Evolutionary conservation across 35 echinoderm and acorn worm genomes (phyloP).

Genomic region (Patiria miniata): DNA sequence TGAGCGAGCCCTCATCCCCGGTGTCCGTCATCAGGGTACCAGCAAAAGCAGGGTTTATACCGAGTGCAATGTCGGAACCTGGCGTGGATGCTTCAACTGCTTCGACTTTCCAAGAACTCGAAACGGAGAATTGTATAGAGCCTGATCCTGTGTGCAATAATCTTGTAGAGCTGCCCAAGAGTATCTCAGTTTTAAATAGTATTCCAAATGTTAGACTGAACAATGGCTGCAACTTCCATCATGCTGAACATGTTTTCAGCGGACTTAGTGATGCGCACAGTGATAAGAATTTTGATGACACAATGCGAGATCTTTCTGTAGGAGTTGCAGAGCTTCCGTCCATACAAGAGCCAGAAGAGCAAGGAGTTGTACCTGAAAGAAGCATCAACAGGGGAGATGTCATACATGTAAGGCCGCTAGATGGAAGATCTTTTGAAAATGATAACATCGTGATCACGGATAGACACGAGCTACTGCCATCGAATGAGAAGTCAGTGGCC

Average conservation of each 20-base stretch:
- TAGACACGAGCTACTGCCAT: neutral
- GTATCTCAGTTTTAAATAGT: slow-evolving; percentile 4
- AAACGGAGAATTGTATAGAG: neutral
- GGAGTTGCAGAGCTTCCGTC: slow-evolving; percentile 3
- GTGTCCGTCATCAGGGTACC: neutral
- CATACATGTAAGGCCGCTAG: neutral
- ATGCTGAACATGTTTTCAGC: neutral
- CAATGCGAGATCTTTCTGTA: neutral
- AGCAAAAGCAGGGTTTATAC: neutral
- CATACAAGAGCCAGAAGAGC: neutral
- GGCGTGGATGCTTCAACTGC: neutral
- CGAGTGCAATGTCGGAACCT: neutral
- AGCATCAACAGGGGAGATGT: neutral
- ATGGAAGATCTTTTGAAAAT: neutral
- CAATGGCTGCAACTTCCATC: neutral
- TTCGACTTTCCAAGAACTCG: neutral
- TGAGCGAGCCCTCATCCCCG: neutral
- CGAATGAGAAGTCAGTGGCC: neutral
- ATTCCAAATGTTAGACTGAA: neutral
- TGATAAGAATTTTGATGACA: neutral
- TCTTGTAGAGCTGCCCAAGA: neutral
- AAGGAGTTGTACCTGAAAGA: neutral
- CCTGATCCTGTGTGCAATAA: neutral
- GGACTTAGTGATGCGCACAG: neutral
- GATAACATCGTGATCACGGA: neutral